phyloP scores from a whole-genome alignment of 1,140 invertebrate genomes.

The Drosophila mojavensis region DNA sequence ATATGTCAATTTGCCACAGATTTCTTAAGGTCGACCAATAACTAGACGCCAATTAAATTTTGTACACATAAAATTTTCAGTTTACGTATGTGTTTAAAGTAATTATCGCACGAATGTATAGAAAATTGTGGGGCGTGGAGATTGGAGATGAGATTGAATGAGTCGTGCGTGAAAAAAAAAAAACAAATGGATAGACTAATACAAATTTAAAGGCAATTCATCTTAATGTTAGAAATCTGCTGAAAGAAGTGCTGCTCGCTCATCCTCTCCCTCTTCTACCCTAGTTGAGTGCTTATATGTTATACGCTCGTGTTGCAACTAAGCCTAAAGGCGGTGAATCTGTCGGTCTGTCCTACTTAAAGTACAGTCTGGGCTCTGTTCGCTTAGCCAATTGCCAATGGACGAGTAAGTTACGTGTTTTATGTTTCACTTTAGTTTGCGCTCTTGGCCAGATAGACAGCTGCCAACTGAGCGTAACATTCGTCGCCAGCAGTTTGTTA shows the following conservation, averaged over 20 bases:
- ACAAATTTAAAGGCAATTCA: too few species aligned
- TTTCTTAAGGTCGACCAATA: constrained; percentile 68
- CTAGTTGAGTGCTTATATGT: background rate
- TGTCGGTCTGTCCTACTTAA: background rate
- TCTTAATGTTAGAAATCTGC: too few species aligned
- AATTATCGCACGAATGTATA: constrained; percentile 47
- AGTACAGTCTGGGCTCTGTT: constrained; percentile 1
- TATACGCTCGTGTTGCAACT: constrained; percentile 1
- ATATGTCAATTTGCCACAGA: constrained; percentile 45
- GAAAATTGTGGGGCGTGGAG: constrained; percentile 54
- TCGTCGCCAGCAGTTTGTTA: constrained; percentile 25
- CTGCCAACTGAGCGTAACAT: constrained; percentile 61
- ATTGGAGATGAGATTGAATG: constrained; percentile 19
- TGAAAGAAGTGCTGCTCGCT: too few species aligned
- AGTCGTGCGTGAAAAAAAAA: constrained; percentile 1
- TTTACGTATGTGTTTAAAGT: constrained; percentile 14
- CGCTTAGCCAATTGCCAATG: constrained; percentile 43
- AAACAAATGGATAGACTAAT: background rate
- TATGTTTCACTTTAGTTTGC: constrained; percentile 48
- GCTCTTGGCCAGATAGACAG: constrained; percentile 56
- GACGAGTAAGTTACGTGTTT: constrained; percentile 50
- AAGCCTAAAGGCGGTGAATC: background rate
- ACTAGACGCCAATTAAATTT: constrained; percentile 70
- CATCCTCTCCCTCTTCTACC: background rate
- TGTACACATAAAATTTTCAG: constrained; percentile 56